Evolutionary conservation across 2,113 vertebrate genomes (phyloP).

Genomic region (Nettapus auritus): DNA sequence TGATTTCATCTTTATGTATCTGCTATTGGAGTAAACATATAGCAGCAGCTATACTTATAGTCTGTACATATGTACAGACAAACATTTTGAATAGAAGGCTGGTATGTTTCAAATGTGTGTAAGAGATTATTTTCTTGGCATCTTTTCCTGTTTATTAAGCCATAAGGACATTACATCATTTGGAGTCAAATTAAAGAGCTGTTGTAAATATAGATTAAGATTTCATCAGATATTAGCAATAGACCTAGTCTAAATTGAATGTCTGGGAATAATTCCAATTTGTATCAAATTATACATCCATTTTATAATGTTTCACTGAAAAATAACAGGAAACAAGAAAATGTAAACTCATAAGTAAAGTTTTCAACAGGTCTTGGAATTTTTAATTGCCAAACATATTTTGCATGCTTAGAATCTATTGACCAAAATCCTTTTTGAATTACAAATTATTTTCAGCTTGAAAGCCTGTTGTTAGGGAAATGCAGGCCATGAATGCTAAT

Average conservation of each 20-base stretch:
- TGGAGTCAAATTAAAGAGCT: constrained; percentile 22
- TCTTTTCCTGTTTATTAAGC: constrained; percentile 31
- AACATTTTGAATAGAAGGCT: neutral
- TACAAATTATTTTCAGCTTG: constrained; percentile 72
- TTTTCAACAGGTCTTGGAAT: constrained; percentile 58
- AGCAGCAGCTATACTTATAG: neutral
- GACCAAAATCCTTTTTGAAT: constrained; percentile 69
- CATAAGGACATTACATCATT: neutral
- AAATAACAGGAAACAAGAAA: constrained; percentile 41
- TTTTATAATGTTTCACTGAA: constrained; percentile 17
- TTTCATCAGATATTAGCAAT: constrained; percentile 23
- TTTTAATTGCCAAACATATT: constrained; percentile 44
- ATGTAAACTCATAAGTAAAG: constrained; percentile 37
- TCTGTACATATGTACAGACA: neutral
- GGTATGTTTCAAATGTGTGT: neutral
- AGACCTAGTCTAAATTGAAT: constrained; percentile 9
- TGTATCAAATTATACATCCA: neutral
- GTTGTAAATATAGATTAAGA: constrained; percentile 23
- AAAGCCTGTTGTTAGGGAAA: constrained; percentile 68
- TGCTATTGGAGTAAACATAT: neutral
- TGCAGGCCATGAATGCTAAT: constrained; percentile 67
- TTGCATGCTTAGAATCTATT: constrained; percentile 48
- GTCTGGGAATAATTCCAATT: constrained; percentile 24
- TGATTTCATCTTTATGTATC: neutral
- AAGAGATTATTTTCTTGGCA: constrained; percentile 1